Evolutionary conservation across 2,113 vertebrate genomes (phyloP).

Genomic region (Rafetus swinhoei): DNA sequence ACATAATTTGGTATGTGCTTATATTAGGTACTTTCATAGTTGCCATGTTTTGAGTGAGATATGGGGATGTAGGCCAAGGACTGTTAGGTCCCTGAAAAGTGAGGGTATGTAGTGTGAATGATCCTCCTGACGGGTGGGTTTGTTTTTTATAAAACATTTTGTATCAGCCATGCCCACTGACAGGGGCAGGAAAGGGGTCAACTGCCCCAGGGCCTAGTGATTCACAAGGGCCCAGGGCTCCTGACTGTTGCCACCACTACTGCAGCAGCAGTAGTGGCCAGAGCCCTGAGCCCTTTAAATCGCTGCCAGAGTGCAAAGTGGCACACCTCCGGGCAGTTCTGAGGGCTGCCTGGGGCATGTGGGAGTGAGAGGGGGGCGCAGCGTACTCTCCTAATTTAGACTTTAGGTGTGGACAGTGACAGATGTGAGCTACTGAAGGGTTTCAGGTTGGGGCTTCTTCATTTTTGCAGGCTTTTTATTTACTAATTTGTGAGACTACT

Average conservation of each 20-base stretch:
- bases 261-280: too few species aligned
- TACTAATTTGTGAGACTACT: not conserved
- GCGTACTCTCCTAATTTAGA: not conserved
- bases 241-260: too few species aligned
- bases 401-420: not conserved
- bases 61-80: not conserved
- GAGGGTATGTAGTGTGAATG: not conserved
- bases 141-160: not conserved
- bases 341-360: too few species aligned
- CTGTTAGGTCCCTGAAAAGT: not conserved
- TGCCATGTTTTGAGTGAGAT: not conserved
- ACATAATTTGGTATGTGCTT: not conserved
- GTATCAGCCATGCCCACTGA: not conserved
- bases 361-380: too few species aligned
- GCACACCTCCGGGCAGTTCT: too few species aligned
- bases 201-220: too few species aligned
- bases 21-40: not conserved
- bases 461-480: not conserved
- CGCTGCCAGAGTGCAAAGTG: too few species aligned
- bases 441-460: not conserved
- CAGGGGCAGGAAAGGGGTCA: too few species aligned
- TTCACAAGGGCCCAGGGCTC: too few species aligned
- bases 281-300: too few species aligned
- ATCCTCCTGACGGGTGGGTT: not conserved
- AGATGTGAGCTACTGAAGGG: not conserved